Evolutionary conservation across 2,797 vertebrate species (phyloP).

Genomic region (Premnoplex brunnescens): DNA sequence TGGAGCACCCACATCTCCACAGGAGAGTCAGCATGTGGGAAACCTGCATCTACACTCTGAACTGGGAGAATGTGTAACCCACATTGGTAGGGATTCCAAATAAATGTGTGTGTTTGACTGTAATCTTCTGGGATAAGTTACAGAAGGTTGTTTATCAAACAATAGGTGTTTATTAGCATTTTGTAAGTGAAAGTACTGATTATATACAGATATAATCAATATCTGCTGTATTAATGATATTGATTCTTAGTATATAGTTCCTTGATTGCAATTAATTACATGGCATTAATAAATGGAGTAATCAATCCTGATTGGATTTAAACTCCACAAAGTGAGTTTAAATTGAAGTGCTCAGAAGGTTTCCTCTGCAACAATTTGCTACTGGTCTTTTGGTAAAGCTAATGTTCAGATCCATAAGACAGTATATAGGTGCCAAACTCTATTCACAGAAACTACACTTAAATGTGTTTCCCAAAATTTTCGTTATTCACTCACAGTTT

Average conservation of each 20-base stretch:
- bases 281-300: neutral
- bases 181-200: neutral
- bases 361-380: neutral
- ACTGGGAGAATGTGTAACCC: rapidly evolving
- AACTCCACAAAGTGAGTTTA: neutral
- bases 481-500: neutral
- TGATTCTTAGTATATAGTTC: neutral
- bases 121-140: neutral
- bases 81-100: neutral
- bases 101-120: neutral
- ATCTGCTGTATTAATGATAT: neutral
- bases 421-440: neutral
- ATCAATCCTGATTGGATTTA: neutral
- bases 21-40: neutral
- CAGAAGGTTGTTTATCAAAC: neutral
- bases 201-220: no score
- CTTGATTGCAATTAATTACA: conserved; percentile 14
- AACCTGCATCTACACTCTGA: neutral
- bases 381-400: neutral
- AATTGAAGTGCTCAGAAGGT: neutral
- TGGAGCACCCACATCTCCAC: neutral
- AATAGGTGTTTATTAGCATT: neutral
- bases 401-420: neutral
- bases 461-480: neutral
- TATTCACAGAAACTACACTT: neutral